Base-by-base conservation (phyloP, 2,888 invertebrate species). In the Drosophila kanekoi region DNA sequence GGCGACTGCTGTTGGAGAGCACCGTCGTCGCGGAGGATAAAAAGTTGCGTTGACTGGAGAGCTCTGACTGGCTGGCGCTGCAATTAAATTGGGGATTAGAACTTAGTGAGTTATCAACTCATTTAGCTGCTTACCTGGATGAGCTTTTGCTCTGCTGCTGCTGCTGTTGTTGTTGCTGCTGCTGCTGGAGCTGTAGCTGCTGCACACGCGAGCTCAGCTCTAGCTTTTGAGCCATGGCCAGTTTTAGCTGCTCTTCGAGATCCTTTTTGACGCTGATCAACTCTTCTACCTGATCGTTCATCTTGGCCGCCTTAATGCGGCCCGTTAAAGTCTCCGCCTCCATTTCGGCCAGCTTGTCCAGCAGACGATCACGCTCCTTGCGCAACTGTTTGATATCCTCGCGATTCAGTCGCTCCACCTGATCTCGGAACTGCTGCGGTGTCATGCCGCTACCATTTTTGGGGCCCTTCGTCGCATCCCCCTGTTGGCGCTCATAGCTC, bases 261-360 rank as follows among this genome's bases (percentile, higher is more conserved):
- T 94, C 94, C 56, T 93, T 93, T 89, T 94, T 94, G 66, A 94
- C 93, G 56, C 91, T 91, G 47, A 93, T 92, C 72, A 95, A 91
- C 62, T 94, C 93, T 64, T 94, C 94, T 69, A 96, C 88, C 87
- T 95, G 94, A 69, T 94, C 94, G 79, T 94, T 94, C 77, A 96
- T 93, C 80, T 95, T 94, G 64, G 94, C 94, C 32, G 95, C 94
- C 79, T 95, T 94, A 6, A 95, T 94, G 53, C 95, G 93, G 47
- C 95, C 94, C 51, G 96, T 94, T 75, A 95, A 92, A 23, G 94
- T 95, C 89, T 96, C 96, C 4, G 96, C 95, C 90, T 96, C 96
- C 92, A 96, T 94, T 90, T 95, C 95, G n/a, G 95, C 95, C 60
- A 96, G 93, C 78, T 95, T 95, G 73, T 96, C 95, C 70, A 97